Conservation (phyloP, 2,797 vertebrate species). For the Anomalospiza imberbis region DNA sequence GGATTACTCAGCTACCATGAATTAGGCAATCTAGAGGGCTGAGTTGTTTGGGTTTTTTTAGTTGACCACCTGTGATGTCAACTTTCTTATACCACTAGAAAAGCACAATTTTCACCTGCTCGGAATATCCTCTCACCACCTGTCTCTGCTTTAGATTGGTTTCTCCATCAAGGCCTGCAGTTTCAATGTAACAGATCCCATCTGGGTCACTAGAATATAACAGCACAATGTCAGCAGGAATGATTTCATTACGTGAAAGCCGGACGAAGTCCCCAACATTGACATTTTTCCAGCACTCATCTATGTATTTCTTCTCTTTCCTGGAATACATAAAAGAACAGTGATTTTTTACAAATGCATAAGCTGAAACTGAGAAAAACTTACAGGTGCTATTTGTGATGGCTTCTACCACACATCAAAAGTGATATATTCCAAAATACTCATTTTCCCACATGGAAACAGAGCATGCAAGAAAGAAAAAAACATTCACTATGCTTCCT, state of each 20-base stretch:
- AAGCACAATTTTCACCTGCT: conserved; percentile 72
- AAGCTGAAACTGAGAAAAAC: neutral
- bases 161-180: conserved; percentile 91
- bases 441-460: neutral
- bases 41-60: neutral
- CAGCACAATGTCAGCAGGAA: conserved; percentile 92
- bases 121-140: conserved; percentile 82
- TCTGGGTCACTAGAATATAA: conserved; percentile 88
- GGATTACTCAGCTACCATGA: neutral
- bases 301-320: conserved; percentile 79
- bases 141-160: conserved; percentile 93
- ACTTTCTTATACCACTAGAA: neutral
- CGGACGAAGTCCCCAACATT: conserved; percentile 89
- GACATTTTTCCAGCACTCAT: conserved; percentile 87
- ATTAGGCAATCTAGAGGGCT: neutral
- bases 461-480: neutral
- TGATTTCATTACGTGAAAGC: conserved; percentile 91
- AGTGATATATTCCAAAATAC: neutral
- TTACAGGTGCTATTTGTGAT: neutral
- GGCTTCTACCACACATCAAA: neutral
- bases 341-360: neutral
- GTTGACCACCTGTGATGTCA: neutral
- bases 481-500: neutral
- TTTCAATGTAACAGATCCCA: conserved; percentile 93
- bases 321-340: conserved; percentile 62